A percentile compares a stretch with the other conserved stretches of the same genome.
Conservation (phyloP, 2,888 invertebrate genomes). For the Cantharis flavilabris region DNA sequence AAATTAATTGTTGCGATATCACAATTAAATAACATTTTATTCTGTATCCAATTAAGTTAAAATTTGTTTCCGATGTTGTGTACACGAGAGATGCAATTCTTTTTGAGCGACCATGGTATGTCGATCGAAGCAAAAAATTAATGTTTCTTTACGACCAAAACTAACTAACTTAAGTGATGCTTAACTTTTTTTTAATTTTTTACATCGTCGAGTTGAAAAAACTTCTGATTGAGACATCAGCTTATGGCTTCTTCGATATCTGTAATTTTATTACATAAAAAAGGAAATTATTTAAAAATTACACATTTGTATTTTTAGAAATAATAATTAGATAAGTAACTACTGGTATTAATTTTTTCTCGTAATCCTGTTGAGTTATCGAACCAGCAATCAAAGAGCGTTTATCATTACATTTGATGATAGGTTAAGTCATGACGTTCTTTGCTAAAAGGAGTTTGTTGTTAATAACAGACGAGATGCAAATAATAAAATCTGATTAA, state of each 20-base stretch:
- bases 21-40: neutral
- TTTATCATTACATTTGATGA: conserved; percentile 17
- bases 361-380: conserved; percentile 2
- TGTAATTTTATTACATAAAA: neutral
- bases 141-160: neutral
- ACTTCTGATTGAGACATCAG: neutral
- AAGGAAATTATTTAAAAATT: neutral
- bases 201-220: neutral
- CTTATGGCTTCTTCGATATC: neutral
- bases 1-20: conserved; percentile 1
- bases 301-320: neutral
- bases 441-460: conserved; percentile 12
- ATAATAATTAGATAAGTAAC: conserved; percentile 2
- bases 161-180: neutral
- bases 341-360: conserved; percentile 1
- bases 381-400: conserved; percentile 15
- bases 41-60: neutral
- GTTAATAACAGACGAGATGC: conserved; percentile 15
- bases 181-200: neutral
- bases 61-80: neutral
- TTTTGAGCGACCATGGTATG: neutral
- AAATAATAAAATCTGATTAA: conserved; percentile 16
- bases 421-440: conserved; percentile 14
- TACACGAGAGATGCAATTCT: neutral
- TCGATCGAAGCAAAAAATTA: neutral